Percentiles rank a stretch among this genome's conserved stretches.
Evolutionary conservation across 2,113 vertebrate genomes (phyloP).

Genomic region (Pangasianodon hypophthalmus): DNA sequence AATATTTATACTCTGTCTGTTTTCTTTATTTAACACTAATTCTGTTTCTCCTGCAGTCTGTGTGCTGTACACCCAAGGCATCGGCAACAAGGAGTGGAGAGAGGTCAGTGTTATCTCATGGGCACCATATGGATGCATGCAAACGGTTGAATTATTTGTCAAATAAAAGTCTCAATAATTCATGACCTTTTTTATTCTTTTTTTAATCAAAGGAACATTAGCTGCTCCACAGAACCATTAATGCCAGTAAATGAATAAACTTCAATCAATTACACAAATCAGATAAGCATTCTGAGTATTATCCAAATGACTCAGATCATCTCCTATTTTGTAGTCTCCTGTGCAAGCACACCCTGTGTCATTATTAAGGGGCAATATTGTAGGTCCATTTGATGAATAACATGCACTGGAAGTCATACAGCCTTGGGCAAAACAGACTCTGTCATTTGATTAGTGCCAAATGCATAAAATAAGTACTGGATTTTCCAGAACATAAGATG

Average conservation of each 20-base stretch:
- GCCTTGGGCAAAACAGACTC: not conserved
- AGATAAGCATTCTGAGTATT: not conserved
- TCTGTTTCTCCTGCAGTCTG: conserved; percentile 79
- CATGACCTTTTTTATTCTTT: conserved; percentile 23
- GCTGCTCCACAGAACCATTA: conserved; percentile 11
- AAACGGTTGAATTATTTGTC: conserved; percentile 55
- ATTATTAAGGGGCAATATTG: not conserved
- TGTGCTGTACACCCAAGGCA: conserved; percentile 93
- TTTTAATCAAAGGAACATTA: conserved; percentile 58
- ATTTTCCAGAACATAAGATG: not conserved
- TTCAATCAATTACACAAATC: conserved; percentile 23
- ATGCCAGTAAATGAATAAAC: conserved; percentile 13
- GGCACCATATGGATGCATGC: conserved; percentile 52
- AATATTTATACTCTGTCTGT: not conserved
- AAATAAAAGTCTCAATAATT: conserved; percentile 59
- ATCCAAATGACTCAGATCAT: not conserved
- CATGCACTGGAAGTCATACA: not conserved
- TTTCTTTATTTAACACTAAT: not conserved
- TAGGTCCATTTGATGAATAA: not conserved
- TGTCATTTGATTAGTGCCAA: not conserved
- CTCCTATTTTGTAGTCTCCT: not conserved
- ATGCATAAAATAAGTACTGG: not conserved
- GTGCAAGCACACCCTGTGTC: not conserved
- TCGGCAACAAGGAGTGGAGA: conserved; percentile 98
- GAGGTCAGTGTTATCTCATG: conserved; percentile 80